Conservation (phyloP, 2,797 vertebrate species). For the Rhinophrynus dorsalis region DNA sequence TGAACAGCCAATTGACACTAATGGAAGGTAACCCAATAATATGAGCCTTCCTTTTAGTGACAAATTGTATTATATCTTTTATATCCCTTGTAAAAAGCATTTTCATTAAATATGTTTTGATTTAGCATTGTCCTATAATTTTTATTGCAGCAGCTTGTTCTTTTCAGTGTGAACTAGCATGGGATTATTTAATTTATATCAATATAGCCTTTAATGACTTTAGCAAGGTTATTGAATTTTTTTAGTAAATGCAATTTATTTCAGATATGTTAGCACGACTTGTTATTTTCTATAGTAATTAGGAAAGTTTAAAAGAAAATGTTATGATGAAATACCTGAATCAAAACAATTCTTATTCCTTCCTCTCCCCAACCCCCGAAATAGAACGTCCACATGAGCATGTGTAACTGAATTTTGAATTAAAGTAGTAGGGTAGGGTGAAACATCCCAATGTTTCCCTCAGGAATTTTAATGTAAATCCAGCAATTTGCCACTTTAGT, state of each 20-base stretch:
- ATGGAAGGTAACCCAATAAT: no score
- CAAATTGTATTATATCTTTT: no score
- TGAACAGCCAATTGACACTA: no score
- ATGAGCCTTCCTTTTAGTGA: no score
- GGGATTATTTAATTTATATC: neutral
- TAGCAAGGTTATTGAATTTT: neutral
- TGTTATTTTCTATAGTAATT: constrained; percentile 15
- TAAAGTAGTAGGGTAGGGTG: no score
- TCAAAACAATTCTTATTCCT: constrained; percentile 52
- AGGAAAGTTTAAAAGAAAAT: constrained; percentile 46
- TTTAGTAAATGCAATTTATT: no score
- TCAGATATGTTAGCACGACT: neutral
- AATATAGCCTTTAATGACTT: constrained; percentile 25
- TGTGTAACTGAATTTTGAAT: constrained; percentile 59
- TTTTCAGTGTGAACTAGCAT: neutral
- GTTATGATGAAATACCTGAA: constrained; percentile 57
- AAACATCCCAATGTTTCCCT: no score
- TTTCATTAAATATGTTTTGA: neutral
- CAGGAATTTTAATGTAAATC: no score
- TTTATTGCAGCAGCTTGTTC: neutral
- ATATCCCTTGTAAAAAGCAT: no score
- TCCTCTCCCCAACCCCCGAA: no score
- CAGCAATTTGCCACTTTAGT: no score
- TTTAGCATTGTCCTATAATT: neutral
- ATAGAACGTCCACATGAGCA: constrained; percentile 55